Conservation (phyloP, 2,113 vertebrate genomes). For the Istiophorus platypterus region DNA sequence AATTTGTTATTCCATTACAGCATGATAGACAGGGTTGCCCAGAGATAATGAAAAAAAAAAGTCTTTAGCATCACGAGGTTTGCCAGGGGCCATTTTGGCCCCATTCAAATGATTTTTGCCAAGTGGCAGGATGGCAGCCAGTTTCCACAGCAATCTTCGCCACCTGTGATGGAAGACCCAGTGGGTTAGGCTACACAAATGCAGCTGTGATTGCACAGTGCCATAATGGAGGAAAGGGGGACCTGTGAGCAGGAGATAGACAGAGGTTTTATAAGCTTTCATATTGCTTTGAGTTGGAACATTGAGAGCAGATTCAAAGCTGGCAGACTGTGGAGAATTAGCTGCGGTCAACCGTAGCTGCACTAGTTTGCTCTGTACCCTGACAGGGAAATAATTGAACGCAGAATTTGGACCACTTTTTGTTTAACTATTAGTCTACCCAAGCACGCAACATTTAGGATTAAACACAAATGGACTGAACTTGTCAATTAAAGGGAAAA, state of each 20-base stretch:
- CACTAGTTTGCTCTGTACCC: constrained; percentile 35
- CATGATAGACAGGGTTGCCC: constrained; percentile 66
- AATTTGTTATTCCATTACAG: constrained; percentile 76
- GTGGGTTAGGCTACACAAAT: constrained; percentile 76
- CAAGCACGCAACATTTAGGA: constrained; percentile 27
- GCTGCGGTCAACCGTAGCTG: constrained; percentile 53
- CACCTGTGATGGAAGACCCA: constrained; percentile 85
- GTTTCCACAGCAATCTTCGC: constrained; percentile 81
- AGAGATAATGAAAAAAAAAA: constrained; percentile 71
- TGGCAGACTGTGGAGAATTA: constrained; percentile 58
- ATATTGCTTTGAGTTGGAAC: constrained; percentile 74
- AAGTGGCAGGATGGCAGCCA: constrained; percentile 81
- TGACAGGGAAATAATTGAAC: constrained; percentile 55
- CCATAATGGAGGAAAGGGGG: constrained; percentile 69
- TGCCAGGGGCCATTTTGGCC: constrained; percentile 82
- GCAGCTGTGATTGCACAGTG: constrained; percentile 74
- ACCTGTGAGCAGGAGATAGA: constrained; percentile 81
- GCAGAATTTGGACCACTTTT: constrained; percentile 42
- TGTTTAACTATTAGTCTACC: background rate
- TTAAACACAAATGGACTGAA: constrained; percentile 36
- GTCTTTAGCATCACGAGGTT: constrained; percentile 73
- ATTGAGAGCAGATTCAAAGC: constrained; percentile 67
- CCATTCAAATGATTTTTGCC: constrained; percentile 73
- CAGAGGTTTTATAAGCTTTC: constrained; percentile 75
- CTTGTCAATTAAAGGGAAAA: constrained; percentile 47